Percentiles rank a stretch among this genome's conserved stretches.
phyloP scores from a whole-genome alignment of 2,888 invertebrate species.

The Drosophila austrosaltans region DNA sequence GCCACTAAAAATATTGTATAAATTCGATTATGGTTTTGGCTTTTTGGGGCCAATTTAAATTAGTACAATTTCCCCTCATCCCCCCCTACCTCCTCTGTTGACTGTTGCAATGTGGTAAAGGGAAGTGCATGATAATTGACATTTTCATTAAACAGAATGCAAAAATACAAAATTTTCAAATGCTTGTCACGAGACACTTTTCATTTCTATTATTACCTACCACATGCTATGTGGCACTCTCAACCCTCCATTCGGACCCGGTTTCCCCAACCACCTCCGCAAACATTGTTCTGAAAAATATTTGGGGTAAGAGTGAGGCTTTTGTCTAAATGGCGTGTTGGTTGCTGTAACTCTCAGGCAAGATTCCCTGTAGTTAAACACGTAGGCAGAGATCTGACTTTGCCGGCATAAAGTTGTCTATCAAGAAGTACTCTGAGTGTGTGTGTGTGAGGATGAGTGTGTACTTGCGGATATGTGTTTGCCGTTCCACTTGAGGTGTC shows the following conservation, averaged over 20 bases:
- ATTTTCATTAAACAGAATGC: conserved; percentile 27
- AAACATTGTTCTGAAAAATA: not conserved
- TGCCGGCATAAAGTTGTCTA: conserved; percentile 62
- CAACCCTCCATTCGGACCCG: no score
- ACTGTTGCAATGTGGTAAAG: conserved; percentile 1
- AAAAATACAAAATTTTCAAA: conserved; percentile 26
- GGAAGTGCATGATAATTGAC: conserved; percentile 52
- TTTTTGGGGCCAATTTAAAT: conserved; percentile 53
- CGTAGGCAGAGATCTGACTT: conserved; percentile 55
- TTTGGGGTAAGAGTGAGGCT: conserved; percentile 23
- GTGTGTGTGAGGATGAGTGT: conserved; percentile 29
- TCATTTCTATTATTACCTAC: conserved; percentile 45
- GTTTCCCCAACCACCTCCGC: not conserved
- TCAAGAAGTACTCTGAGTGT: conserved; percentile 53
- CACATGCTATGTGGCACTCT: conserved; percentile 43
- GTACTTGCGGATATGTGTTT: conserved; percentile 40
- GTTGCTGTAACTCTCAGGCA: conserved; percentile 45
- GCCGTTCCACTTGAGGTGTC: conserved; percentile 77
- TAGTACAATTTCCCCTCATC: not conserved
- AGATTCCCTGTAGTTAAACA: conserved; percentile 66
- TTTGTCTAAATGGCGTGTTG: conserved; percentile 52
- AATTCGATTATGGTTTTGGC: conserved; percentile 64
- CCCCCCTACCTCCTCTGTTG: not conserved
- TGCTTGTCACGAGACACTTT: conserved; percentile 47
- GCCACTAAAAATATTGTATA: conserved; percentile 58